These are phyloP conservation scores for Alloscopus bannaensis DNA, from an alignment of 2,888 invertebrate genomes.

Conservation along the genomic window DNA sequence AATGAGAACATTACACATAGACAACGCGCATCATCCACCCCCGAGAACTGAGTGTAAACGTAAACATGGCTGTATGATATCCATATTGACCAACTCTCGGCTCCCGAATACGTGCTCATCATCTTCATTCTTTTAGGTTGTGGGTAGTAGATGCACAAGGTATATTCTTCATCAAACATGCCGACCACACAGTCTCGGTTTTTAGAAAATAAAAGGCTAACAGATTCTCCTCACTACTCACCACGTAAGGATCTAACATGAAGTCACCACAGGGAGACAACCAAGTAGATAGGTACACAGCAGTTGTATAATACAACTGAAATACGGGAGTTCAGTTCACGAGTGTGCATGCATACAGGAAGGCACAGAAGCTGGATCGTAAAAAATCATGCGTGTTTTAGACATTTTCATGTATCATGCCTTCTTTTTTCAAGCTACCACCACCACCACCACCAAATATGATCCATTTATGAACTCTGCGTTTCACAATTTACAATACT, in stretches of 20 bases:
- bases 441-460: no score
- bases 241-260: slow-evolving; percentile 25
- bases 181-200: slow-evolving; percentile 10
- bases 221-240: neutral
- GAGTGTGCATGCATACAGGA: no score
- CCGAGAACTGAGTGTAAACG: no score
- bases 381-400: neutral
- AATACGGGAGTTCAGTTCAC: no score
- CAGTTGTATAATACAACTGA: no score
- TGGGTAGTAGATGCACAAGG: neutral
- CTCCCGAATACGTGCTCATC: neutral
- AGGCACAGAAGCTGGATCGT: neutral
- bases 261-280: no score
- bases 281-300: no score
- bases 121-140: neutral
- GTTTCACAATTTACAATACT: no score
- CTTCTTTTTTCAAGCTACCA: neutral
- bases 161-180: slow-evolving; percentile 28
- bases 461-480: no score
- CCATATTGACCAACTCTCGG: neutral
- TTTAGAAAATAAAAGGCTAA: neutral
- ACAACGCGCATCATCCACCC: no score
- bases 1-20: neutral
- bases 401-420: neutral
- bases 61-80: no score